Evolutionary conservation across 2,113 vertebrate genomes (phyloP), one percentile per base, ranked within the genome.

Genomic region (Amblyornis subalaris): DNA sequence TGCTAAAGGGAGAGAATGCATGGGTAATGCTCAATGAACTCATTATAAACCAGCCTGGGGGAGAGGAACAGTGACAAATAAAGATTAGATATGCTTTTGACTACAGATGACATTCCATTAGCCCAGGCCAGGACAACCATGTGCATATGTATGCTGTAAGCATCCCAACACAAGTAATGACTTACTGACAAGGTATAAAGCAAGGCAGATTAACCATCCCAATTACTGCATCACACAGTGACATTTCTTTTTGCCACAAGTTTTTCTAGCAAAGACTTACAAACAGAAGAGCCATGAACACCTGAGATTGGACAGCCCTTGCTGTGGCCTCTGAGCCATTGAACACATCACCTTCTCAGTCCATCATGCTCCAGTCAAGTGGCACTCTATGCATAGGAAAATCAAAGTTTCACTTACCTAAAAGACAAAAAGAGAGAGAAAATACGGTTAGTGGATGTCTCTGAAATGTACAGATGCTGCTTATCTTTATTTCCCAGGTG

Each of bases 381-480:
- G n/a, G 81, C 36, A 73, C 71, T 35, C 85, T 69, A 20, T 85
- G 72, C 73, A 76, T 3, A 89, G 55, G 78, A 95, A 95, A 95
- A 94, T 10, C 69, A 84, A 85, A 58, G 31, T 74, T 95, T 96
- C 96, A 98, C 98, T 98, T 98, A 98, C 98, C 98, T 98, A 98
- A 28, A 80, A 91, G 76, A 95, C 45, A 80, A 72, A 55, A n/a
- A 85, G 57, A 57, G 28, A 26, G 35, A 95, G 8, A 88, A 93
- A 81, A 91, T 48, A 83, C 0, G 2, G 54, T 96, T 96, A 97
- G 85, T 70, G 44, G 22, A 79, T 81, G 82, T 95, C 33, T 44
- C 78, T 76, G 36, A 95, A 95, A 93, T 14, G 45, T 28, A 10
- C 67, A 90, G 88, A 93, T 96, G 92, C 28, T 88, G 48, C 38